Percentiles rank a stretch among this genome's conserved stretches.
Conservation (phyloP, 1,140 invertebrate genomes). For the Cherax quadricarinatus region DNA sequence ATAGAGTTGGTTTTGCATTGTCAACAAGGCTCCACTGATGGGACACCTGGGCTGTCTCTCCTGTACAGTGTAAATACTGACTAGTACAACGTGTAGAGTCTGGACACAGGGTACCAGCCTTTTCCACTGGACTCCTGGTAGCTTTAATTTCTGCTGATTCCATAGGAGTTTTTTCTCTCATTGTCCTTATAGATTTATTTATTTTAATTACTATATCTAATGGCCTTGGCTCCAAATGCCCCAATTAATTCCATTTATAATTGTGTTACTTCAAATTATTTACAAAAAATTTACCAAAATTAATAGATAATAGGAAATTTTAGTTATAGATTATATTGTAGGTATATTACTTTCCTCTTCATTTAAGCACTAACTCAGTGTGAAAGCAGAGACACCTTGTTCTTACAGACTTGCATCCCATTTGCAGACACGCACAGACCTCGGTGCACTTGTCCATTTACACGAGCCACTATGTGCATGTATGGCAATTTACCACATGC, state of each 20-base stretch:
- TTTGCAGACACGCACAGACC: conserved; percentile 55
- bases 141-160: conserved; percentile 70
- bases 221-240: background rate
- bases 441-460: conserved; percentile 58
- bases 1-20: conserved; percentile 47
- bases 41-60: conserved; percentile 62
- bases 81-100: conserved; percentile 67
- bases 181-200: conserved; percentile 51
- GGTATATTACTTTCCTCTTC: background rate
- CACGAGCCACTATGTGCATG: conserved; percentile 60
- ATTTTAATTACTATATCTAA: conserved; percentile 55
- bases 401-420: conserved; percentile 63
- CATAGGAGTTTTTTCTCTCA: conserved; percentile 52
- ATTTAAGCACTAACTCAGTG: conserved; percentile 48
- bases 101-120: conserved; percentile 70
- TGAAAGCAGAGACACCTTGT: conserved; percentile 59
- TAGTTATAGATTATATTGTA: conserved; percentile 41
- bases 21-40: conserved; percentile 40
- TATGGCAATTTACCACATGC: conserved; percentile 38
- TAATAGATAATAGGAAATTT: conserved; percentile 27
- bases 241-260: conserved; percentile 30
- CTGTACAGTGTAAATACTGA: conserved; percentile 70
- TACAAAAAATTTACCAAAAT: conserved; percentile 22
- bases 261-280: conserved; percentile 13
- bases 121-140: conserved; percentile 68